Conservation (phyloP, 2,797 vertebrate species). For the Acrocephalus scirpaceus region DNA sequence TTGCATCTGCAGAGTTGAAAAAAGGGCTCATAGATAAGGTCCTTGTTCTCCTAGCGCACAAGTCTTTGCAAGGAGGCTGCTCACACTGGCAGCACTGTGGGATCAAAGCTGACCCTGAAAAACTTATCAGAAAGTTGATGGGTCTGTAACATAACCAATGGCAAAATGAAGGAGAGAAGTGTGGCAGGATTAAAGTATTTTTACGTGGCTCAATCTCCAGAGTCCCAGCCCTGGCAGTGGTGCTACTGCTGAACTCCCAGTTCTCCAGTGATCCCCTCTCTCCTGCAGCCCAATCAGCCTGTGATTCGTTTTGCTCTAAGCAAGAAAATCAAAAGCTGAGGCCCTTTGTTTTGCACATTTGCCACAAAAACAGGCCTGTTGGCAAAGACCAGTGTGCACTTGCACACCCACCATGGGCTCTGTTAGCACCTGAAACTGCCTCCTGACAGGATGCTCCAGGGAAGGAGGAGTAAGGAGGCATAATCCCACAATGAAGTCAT, state of each 20-base stretch:
- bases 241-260: background rate
- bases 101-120: background rate
- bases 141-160: background rate
- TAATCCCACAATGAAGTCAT: conserved; percentile 2
- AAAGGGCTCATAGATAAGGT: background rate
- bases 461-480: background rate
- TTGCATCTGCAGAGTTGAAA: background rate
- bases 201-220: background rate
- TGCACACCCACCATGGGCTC: background rate
- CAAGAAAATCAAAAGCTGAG: background rate
- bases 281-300: background rate
- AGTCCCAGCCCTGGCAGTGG: background rate
- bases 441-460: background rate
- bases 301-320: background rate
- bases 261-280: background rate
- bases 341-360: background rate
- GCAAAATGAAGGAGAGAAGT: background rate
- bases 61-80: background rate
- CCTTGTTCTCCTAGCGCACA: background rate
- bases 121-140: background rate
- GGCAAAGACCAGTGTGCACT: background rate
- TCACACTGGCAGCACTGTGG: background rate
- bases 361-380: background rate
- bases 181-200: background rate
- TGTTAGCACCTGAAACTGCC: background rate